These are phyloP conservation scores for Cataglyphis rosenhaueri DNA, from an alignment of 2,888 invertebrate species.

Conservation along the genomic window DNA sequence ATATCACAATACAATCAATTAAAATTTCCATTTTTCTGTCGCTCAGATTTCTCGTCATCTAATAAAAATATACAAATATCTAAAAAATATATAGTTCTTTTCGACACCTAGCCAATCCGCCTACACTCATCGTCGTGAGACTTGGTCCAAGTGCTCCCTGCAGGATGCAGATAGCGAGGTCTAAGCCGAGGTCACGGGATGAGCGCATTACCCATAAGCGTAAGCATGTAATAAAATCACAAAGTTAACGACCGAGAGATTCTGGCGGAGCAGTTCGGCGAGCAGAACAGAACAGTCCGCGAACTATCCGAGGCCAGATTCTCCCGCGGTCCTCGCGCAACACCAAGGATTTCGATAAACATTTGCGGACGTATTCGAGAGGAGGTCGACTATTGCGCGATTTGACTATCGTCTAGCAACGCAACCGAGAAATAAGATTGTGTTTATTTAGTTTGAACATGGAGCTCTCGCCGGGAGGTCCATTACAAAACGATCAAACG, in stretches of 20 bases:
- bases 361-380: slow-evolving; percentile 60
- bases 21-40: too few species aligned
- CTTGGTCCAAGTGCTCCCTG: slow-evolving; percentile 55
- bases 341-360: slow-evolving; percentile 69
- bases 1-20: too few species aligned
- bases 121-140: slow-evolving; percentile 48
- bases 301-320: slow-evolving; percentile 57
- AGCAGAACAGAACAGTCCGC: slow-evolving; percentile 54
- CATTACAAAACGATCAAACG: slow-evolving; percentile 28
- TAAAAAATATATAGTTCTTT: slow-evolving; percentile 43
- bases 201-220: slow-evolving; percentile 74
- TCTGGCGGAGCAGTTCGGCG: slow-evolving; percentile 57
- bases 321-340: slow-evolving; percentile 27
- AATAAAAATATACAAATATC: background rate
- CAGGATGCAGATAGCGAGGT: slow-evolving; percentile 70
- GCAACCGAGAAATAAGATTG: slow-evolving; percentile 44
- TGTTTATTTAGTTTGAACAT: slow-evolving; percentile 41
- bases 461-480: slow-evolving; percentile 35
- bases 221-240: slow-evolving; percentile 74
- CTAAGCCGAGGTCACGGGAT: slow-evolving; percentile 74
- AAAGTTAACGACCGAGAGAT: slow-evolving; percentile 71
- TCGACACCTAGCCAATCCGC: slow-evolving; percentile 43
- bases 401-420: slow-evolving; percentile 56
- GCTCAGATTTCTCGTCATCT: background rate
- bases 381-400: slow-evolving; percentile 49